Base-by-base conservation (phyloP, 2,888 invertebrate species). In the Unio delphinus region DNA sequence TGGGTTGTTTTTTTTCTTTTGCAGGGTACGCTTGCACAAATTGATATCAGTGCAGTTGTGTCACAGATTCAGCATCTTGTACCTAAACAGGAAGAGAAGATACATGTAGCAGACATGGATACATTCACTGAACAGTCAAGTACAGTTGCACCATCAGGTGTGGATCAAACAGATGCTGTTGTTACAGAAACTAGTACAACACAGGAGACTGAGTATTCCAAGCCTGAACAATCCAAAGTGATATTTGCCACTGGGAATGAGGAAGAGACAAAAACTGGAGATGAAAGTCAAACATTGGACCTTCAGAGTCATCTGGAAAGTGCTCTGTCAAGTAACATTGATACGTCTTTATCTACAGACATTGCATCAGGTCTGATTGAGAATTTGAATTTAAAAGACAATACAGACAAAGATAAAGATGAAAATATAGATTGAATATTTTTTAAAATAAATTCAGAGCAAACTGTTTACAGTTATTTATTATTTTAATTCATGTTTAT, bases 1-100 rank as follows among this genome's bases (percentile, higher is more conserved):
- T 45, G 15, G 11, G 34, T 7, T 6, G 6, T 11, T 45, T 56
- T 56, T 55, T n/a, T 56, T 57, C 0, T 20, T 2, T 71, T 66
- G n/a, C 65, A 74, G 74, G 73, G 69, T 60, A 77, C 76, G 55
- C 64, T 84, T 23, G 85, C 84, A 20, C 71, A 76, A 59, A 73
- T 86, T 18, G 80, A 86, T 68, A 69, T 82, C 23, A 69, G 72
- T 11, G 61, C 69, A n/a, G 76, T 83, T 20, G 64, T 85, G 54
- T 55, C 72, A 7, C 75, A 74, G 8, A 72, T 86, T 34, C 72
- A 76, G 55, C 84, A 85, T 65, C 76, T 86, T 3, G 75, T 86
- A 61, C 86, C 85, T 3, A 74, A 72, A 28, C 69, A 74, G n/a
- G 79, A 79, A 64, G 75, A 73, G 18, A 63, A 68, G 26, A 59